A percentile compares a stretch with the other conserved stretches of the same genome.
phyloP scores from a whole-genome alignment of 2,113 vertebrate genomes.

The Leuciscus idus region DNA sequence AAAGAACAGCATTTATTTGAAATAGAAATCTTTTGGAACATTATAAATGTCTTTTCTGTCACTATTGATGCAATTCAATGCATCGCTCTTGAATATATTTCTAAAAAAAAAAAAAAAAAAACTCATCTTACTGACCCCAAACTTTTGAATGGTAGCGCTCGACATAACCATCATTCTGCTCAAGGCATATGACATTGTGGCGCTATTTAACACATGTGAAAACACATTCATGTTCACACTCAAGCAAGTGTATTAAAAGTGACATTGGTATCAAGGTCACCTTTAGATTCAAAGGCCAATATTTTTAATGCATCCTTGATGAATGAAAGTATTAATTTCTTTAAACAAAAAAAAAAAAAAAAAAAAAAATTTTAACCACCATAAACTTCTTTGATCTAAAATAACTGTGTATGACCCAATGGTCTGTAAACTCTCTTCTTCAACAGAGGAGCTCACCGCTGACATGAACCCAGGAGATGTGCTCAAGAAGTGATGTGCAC shows the following conservation, averaged over 20 bases:
- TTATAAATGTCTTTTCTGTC: neutral
- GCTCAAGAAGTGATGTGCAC: neutral
- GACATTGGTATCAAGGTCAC: too few relatives aligned
- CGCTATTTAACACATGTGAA: too few relatives aligned
- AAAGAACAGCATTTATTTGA: neutral
- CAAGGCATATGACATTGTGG: too few relatives aligned
- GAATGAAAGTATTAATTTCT: neutral
- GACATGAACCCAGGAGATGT: neutral
- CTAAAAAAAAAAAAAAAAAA: too few relatives aligned
- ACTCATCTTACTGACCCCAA: too few relatives aligned
- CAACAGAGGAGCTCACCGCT: neutral
- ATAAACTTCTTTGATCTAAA: neutral
- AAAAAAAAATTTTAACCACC: neutral
- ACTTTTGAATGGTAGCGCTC: too few relatives aligned
- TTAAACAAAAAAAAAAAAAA: neutral
- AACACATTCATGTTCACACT: too few relatives aligned
- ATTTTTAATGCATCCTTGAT: neutral
- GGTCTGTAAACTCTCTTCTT: neutral
- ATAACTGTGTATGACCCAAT: neutral
- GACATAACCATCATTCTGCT: too few relatives aligned
- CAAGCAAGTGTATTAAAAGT: too few relatives aligned
- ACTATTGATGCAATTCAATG: neutral
- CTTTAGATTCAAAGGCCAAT: too few relatives aligned
- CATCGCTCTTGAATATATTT: neutral
- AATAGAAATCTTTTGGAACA: neutral